Conservation (phyloP, 2,888 invertebrate species). For the Trissolcus brochymenae region DNA sequence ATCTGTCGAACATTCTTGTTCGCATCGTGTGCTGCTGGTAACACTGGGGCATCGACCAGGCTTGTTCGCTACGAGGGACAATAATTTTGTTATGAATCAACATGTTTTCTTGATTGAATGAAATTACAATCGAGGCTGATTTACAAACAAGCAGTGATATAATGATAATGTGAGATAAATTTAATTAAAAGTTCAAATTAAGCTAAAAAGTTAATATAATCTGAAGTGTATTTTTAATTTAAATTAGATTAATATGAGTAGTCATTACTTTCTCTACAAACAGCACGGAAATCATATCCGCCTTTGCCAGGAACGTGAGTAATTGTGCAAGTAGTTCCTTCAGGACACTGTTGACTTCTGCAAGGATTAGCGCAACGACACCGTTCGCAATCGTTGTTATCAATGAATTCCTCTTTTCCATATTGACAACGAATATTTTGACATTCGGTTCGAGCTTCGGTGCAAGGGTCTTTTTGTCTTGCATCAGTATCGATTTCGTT, state of each 20-base stretch:
- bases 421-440: constrained; percentile 82
- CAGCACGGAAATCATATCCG: constrained; percentile 78
- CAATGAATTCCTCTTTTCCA: constrained; percentile 82
- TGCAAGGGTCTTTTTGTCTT: constrained; percentile 78
- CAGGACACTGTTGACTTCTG: constrained; percentile 79
- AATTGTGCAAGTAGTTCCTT: constrained; percentile 84
- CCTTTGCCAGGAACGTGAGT: constrained; percentile 69
- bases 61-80: constrained; percentile 80
- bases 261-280: constrained; percentile 82
- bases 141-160: too few relatives aligned
- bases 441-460: constrained; percentile 81
- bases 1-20: constrained; percentile 85
- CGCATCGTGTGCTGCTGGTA: constrained; percentile 79
- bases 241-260: neutral
- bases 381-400: constrained; percentile 81
- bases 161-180: too few relatives aligned
- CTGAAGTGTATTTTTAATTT: neutral
- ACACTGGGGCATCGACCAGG: constrained; percentile 82
- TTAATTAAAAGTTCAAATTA: too few relatives aligned
- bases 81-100: constrained; percentile 6
- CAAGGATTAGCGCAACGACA: constrained; percentile 89
- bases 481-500: constrained; percentile 75
- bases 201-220: neutral
- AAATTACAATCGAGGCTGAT: too few relatives aligned
- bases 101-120: neutral